phyloP scores from a whole-genome alignment of 2,888 invertebrate genomes.

The Orthosia gracilis region DNA sequence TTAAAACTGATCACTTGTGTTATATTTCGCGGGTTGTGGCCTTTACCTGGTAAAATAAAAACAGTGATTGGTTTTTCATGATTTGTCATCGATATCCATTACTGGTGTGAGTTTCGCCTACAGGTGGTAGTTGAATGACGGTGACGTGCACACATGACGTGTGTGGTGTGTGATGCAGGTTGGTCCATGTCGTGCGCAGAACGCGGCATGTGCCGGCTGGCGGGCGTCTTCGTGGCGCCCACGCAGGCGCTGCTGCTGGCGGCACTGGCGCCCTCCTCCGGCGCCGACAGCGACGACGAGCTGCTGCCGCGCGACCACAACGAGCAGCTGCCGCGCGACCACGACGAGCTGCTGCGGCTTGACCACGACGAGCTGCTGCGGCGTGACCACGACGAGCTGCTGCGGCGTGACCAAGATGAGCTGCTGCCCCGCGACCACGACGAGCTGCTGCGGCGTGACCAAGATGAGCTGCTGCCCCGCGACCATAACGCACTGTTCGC shows the following conservation, averaged over 20 bases:
- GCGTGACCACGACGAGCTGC: background rate
- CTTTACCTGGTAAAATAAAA: too few species aligned
- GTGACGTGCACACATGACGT: too few species aligned
- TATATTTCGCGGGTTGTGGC: too few species aligned
- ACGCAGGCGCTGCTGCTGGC: conserved; percentile 77
- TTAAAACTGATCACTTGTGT: too few species aligned
- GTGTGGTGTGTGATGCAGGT: conserved; percentile 23
- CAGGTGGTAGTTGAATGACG: too few species aligned
- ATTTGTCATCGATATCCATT: too few species aligned
- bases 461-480: too few species aligned
- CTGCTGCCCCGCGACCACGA: background rate
- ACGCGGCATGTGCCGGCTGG: conserved; percentile 71
- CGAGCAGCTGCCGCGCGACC: background rate
- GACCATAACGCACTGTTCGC: background rate
- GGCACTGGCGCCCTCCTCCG: conserved; percentile 54
- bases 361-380: background rate
- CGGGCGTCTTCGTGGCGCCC: conserved; percentile 74
- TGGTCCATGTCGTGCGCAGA: conserved; percentile 46
- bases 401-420: too few species aligned
- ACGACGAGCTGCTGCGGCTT: background rate
- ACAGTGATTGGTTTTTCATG: too few species aligned
- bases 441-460: too few species aligned
- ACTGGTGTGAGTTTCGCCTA: too few species aligned
- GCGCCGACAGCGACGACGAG: background rate
- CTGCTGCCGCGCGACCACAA: background rate